Evolutionary conservation across 2,113 vertebrate genomes (phyloP).

Genomic region (Eptesicus fuscus): DNA sequence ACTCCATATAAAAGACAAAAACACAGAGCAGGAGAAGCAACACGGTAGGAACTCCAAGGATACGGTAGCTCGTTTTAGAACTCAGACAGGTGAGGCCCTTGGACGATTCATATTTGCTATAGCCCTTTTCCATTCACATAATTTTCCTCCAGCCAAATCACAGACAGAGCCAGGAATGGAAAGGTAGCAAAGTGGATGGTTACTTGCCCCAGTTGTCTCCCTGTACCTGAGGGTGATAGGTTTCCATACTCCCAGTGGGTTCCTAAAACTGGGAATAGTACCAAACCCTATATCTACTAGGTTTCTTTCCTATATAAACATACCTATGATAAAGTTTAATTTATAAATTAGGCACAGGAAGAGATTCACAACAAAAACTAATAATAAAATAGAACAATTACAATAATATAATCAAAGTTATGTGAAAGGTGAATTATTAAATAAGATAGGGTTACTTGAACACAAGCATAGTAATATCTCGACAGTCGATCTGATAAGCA

Average conservation of each 20-base stretch:
- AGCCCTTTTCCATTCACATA: neutral
- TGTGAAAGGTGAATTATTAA: neutral
- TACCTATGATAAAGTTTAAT: neutral
- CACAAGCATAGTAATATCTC: neutral
- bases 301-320: neutral
- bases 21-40: rapidly evolving
- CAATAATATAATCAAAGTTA: neutral
- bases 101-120: neutral
- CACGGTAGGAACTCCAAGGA: rapidly evolving
- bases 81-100: neutral
- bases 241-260: neutral
- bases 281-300: neutral
- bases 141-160: neutral
- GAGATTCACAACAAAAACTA: neutral
- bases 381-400: neutral
- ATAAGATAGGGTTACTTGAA: neutral
- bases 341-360: neutral
- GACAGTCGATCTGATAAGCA: neutral
- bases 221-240: neutral
- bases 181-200: rapidly evolving
- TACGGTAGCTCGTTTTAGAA: neutral
- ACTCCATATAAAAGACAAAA: neutral
- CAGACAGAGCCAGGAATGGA: neutral
- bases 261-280: neutral
- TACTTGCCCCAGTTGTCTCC: neutral